These are phyloP conservation scores for Ambastaia sidthimunki DNA, from an alignment of 2,797 vertebrate genomes.

Conservation along the genomic window DNA sequence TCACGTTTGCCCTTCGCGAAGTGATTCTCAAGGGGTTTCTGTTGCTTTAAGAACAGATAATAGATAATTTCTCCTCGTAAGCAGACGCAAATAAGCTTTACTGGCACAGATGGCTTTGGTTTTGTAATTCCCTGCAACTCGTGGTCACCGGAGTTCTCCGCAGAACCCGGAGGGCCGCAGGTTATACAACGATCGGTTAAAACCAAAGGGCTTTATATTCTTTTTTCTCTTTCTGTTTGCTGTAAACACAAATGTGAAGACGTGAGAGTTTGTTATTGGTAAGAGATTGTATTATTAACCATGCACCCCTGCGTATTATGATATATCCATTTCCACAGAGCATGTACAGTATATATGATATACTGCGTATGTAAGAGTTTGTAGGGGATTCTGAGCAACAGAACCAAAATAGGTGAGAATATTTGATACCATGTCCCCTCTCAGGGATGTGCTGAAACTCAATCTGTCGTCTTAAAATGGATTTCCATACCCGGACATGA, in stretches of 20 bases:
- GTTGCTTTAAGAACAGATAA: slow-evolving; percentile 66
- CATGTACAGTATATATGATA: neutral
- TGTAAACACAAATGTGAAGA: neutral
- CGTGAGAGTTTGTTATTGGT: neutral
- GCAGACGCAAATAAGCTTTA: slow-evolving; percentile 77
- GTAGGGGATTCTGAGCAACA: neutral
- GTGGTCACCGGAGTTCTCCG: slow-evolving; percentile 29
- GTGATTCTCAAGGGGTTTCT: neutral
- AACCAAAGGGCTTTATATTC: neutral
- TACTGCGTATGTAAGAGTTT: neutral
- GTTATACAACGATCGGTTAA: neutral
- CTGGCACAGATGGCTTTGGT: slow-evolving; percentile 68
- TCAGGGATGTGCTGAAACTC: slow-evolving; percentile 32
- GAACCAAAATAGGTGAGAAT: slow-evolving; percentile 6
- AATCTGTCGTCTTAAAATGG: slow-evolving; percentile 26
- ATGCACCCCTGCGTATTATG: neutral
- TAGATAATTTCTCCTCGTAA: slow-evolving; percentile 71
- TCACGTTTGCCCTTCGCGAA: neutral
- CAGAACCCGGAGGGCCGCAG: neutral
- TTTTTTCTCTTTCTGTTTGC: neutral
- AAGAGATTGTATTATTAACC: neutral
- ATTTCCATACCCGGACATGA: slow-evolving; percentile 18
- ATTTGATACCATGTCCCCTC: slow-evolving; percentile 11
- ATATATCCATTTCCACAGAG: neutral
- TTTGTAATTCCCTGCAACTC: slow-evolving; percentile 65